phyloP scores from a whole-genome alignment of 2,888 invertebrate genomes.

The Nomada fabriciana region DNA sequence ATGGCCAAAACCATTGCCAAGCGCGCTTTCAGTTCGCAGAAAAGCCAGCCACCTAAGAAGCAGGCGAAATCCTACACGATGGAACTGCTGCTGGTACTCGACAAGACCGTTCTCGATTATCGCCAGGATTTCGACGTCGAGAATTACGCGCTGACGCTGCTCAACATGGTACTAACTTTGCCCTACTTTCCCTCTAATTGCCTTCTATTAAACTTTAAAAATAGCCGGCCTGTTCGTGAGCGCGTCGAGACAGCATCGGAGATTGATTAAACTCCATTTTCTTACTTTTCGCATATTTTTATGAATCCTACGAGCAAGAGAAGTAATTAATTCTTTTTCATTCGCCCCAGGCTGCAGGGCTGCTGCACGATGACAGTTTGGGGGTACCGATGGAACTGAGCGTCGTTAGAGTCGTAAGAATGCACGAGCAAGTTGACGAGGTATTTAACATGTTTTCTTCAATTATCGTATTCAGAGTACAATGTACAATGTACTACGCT shows the following conservation, averaged over 20 bases:
- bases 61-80: constrained; percentile 75
- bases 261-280: neutral
- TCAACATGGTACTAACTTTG: constrained; percentile 85
- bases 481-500: too few species aligned
- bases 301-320: neutral
- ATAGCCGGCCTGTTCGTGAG: neutral
- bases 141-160: constrained; percentile 86
- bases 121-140: constrained; percentile 86
- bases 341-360: constrained; percentile 76
- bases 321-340: constrained; percentile 21
- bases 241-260: neutral
- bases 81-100: constrained; percentile 86
- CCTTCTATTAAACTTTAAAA: constrained; percentile 1
- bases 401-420: constrained; percentile 85
- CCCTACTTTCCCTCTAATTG: constrained; percentile 1
- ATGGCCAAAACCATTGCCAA: constrained; percentile 68
- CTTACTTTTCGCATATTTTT: neutral
- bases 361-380: constrained; percentile 82
- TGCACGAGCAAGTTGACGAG: constrained; percentile 84
- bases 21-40: constrained; percentile 56
- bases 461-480: neutral
- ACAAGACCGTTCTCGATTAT: constrained; percentile 85
- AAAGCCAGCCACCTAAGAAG: constrained; percentile 44
- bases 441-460: constrained; percentile 69
- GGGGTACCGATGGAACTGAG: constrained; percentile 86